Evolutionary conservation across 2,888 invertebrate species (phyloP), one percentile per base, ranked within the genome.

Genomic region (Parascotia fuliginaria): DNA sequence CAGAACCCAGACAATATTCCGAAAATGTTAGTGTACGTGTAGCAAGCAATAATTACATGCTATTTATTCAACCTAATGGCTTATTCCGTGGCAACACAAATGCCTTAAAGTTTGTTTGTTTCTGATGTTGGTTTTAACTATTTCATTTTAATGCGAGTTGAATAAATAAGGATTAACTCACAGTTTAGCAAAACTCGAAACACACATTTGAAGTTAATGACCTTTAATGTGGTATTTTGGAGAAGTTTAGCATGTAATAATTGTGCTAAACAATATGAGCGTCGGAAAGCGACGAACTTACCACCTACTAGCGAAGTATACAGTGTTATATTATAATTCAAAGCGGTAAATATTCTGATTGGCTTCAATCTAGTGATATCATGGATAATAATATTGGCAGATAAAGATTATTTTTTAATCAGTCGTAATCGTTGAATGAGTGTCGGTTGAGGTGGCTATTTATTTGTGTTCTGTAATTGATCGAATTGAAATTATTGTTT

Each of bases 61-160:
- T 42, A 45, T 54, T 63, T 50, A 43, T 59, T 59, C 31, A 29
- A 41, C 7, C 19, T 11, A 66, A 55, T 47, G 37, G 58, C 49
- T 52, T 43, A 55, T 48, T 48, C 42, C 32, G 22, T 9, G 12
- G 27, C 49, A 45, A 62, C 43, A 34, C 55, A 39, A 31, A 28
- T 12, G 42, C 34, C 49, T 38, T 33, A 27, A 24, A 38, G 22
- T 31, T 36, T 52, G 42, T 60, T 60, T 55, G 43, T 34, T 59
- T 31, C 39, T 39, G 32, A 27, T 33, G 15, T 39, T 45, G 12
- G 38, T 31, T 24, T 24, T 27, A n/a, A 39, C 27, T 45, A 45
- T 32, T 38, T 32, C 9, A 33, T 31, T 45, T 32, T 33, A 32
- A 31, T 12, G 6, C 34, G 27, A 9, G 27, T 15, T 12, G 12